Evolutionary conservation across 2,797 vertebrate species (phyloP).

Genomic region (Gymnocypris eckloni): DNA sequence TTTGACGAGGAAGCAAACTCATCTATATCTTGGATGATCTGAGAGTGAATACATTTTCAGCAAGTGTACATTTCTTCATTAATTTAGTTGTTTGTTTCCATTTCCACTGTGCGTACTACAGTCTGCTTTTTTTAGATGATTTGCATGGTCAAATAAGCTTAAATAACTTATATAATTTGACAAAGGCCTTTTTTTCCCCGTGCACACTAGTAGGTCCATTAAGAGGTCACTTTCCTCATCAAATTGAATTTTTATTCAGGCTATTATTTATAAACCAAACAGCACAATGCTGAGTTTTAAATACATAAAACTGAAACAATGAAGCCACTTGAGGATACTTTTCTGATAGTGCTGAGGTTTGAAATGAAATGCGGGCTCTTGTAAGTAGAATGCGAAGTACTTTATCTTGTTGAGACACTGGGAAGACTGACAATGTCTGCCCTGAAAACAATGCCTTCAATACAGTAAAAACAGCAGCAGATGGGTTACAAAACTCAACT

Average conservation of each 20-base stretch:
- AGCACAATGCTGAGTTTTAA: constrained; percentile 8
- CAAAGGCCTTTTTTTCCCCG: not conserved
- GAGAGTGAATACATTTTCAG: not conserved
- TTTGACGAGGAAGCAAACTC: not conserved
- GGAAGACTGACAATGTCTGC: constrained; percentile 62
- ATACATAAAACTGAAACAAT: constrained; percentile 38
- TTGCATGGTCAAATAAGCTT: not conserved
- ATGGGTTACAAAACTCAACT: constrained; percentile 49
- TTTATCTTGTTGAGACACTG: constrained; percentile 62
- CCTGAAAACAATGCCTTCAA: constrained; percentile 27
- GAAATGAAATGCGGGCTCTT: constrained; percentile 57
- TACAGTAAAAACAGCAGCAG: constrained; percentile 1
- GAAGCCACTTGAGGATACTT: constrained; percentile 35
- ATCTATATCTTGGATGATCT: not conserved
- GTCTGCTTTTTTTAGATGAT: not conserved
- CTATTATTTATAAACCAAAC: constrained; percentile 31
- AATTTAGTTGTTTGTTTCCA: not conserved
- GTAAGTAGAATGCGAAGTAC: constrained; percentile 68
- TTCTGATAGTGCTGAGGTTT: constrained; percentile 59
- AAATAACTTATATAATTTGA: not conserved
- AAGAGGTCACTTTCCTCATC: not conserved
- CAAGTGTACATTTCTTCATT: not conserved
- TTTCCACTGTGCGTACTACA: not conserved
- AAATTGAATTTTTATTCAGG: constrained; percentile 7
- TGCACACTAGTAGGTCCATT: not conserved